Conservation (phyloP, 2,113 vertebrate species). For the human region GRCh38 chr14:80536001-80536500, state of each 20-base stretch:
- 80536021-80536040: background rate
- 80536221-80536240: background rate
- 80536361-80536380: conserved; percentile 46
- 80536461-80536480: conserved; percentile 66
- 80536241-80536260: conserved; percentile 7
- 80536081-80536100: background rate
- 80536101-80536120: conserved; percentile 12
- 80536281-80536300: conserved; percentile 49
- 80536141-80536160: conserved; percentile 3
- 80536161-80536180: conserved; percentile 39
- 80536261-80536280: background rate
- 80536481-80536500: conserved; percentile 76
- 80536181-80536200: background rate
- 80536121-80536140: background rate
- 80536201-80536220: conserved; percentile 40
- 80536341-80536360: conserved; percentile 40
- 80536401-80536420: conserved; percentile 62
- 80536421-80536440: conserved; percentile 60
- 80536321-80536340: conserved; percentile 25
- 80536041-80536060: background rate
- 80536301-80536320: conserved; percentile 49
- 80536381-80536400: conserved; percentile 48
- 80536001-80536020: background rate
- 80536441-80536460: conserved; percentile 59
- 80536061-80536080: background rate